phyloP scores from a whole-genome alignment of 2,888 invertebrate species.

The Parnassius orleans region DNA sequence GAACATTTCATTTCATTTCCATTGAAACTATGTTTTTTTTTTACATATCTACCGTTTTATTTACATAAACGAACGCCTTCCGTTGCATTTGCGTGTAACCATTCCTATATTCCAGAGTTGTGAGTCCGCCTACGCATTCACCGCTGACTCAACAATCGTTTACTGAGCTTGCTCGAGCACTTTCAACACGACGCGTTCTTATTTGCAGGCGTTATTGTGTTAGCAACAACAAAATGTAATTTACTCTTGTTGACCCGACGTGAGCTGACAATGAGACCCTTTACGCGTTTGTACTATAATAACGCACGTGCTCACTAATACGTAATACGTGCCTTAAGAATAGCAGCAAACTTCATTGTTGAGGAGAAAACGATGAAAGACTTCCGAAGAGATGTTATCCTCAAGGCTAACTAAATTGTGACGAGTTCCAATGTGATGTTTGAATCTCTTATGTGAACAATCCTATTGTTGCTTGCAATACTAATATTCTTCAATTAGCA shows the following conservation, averaged over 20 bases:
- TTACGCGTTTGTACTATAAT: conserved; percentile 33
- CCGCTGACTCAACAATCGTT: conserved; percentile 49
- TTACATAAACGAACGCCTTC: conserved; percentile 40
- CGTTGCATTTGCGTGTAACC: conserved; percentile 12
- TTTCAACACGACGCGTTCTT: conserved; percentile 36
- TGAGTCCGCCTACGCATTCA: conserved; percentile 47
- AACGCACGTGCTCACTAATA: conserved; percentile 48
- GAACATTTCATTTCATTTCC: too few species aligned
- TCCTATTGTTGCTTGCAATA: conserved; percentile 52
- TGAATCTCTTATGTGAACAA: conserved; percentile 42
- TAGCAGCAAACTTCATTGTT: conserved; percentile 56
- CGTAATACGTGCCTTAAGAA: conserved; percentile 58
- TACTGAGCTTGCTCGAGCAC: conserved; percentile 35
- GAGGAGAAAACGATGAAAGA: conserved; percentile 41
- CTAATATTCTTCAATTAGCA: conserved; percentile 46
- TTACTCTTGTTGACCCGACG: conserved; percentile 40
- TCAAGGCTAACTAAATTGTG: conserved; percentile 50
- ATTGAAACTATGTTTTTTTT: conserved; percentile 6
- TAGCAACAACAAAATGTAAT: conserved; percentile 22
- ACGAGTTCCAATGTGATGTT: conserved; percentile 5
- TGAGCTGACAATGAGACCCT: conserved; percentile 39
- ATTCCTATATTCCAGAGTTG: conserved; percentile 36
- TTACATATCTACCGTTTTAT: conserved; percentile 40
- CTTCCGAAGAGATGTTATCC: conserved; percentile 53
- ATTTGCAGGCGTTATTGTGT: conserved; percentile 27